Evolutionary conservation across 2,797 vertebrate genomes (phyloP).

Genomic region (Poeciliopsis infans): DNA sequence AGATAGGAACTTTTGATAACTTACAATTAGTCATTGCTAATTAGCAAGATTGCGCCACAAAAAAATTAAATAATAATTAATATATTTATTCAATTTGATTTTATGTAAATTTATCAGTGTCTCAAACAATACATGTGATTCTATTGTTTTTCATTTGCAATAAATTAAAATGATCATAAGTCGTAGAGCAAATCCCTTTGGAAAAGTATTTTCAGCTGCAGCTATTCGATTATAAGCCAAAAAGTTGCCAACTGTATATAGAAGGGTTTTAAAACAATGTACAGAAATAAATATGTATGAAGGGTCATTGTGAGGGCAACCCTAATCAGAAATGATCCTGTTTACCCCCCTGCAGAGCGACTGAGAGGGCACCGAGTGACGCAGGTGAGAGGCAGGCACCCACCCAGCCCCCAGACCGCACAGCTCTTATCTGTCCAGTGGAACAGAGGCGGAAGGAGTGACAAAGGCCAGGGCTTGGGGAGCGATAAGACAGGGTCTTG

Average conservation of each 20-base stretch:
- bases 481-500: slow-evolving; percentile 87
- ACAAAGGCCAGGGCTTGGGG: slow-evolving; percentile 86
- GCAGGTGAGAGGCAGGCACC: slow-evolving; percentile 84
- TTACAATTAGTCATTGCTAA: background rate
- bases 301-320: slow-evolving; percentile 59
- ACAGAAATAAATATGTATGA: slow-evolving; percentile 11
- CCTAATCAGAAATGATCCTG: slow-evolving; percentile 64
- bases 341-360: slow-evolving; percentile 72
- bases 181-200: background rate
- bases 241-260: background rate
- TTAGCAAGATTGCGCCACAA: background rate
- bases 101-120: background rate
- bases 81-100: background rate
- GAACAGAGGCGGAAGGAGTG: slow-evolving; percentile 74
- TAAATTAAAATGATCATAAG: background rate
- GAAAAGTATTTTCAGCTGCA: background rate
- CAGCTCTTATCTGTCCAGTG: slow-evolving; percentile 73
- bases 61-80: background rate
- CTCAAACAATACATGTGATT: background rate
- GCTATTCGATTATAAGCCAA: background rate
- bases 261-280: slow-evolving; percentile 5
- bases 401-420: slow-evolving; percentile 75
- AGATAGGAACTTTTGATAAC: background rate
- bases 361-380: slow-evolving; percentile 82
- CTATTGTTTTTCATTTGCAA: background rate